These are phyloP conservation scores for Caenorhabditis imperialis DNA, from an alignment of 2,888 invertebrate species.

Conservation along the genomic window DNA sequence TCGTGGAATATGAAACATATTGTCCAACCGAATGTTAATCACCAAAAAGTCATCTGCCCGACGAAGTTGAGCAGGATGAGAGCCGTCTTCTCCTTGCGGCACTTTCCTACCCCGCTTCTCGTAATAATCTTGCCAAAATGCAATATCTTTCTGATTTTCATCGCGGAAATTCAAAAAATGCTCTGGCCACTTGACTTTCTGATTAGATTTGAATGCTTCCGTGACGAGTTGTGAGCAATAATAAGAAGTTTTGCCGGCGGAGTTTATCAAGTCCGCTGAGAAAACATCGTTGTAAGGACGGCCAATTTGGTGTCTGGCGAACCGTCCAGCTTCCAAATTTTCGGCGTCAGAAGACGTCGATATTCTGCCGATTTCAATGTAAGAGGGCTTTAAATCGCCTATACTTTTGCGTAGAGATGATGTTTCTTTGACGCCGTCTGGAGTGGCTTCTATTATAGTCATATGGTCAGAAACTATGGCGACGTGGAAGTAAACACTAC, in stretches of 20 bases:
- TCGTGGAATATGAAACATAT: too few species aligned
- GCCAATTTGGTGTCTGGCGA: slow-evolving; percentile 29
- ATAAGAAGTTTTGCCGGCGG: slow-evolving; percentile 49
- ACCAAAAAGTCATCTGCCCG: slow-evolving; percentile 28
- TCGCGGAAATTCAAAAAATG: slow-evolving; percentile 66
- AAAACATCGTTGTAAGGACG: slow-evolving; percentile 65
- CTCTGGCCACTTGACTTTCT: slow-evolving; percentile 57
- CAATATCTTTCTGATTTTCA: slow-evolving; percentile 51
- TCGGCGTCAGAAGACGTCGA: background rate
- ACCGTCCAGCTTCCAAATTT: slow-evolving; percentile 5
- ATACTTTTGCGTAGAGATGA: slow-evolving; percentile 34
- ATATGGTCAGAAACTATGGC: slow-evolving; percentile 34
- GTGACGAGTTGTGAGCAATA: slow-evolving; percentile 66
- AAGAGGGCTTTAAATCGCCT: slow-evolving; percentile 33
- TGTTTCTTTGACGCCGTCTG: slow-evolving; percentile 45
- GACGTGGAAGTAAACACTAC: slow-evolving; percentile 48
- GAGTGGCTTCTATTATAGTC: slow-evolving; percentile 45
- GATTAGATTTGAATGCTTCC: slow-evolving; percentile 40
- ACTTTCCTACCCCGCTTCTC: slow-evolving; percentile 41
- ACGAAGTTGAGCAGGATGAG: slow-evolving; percentile 58
- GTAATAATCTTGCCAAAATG: slow-evolving; percentile 69
- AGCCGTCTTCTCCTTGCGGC: slow-evolving; percentile 58
- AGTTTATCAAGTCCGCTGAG: slow-evolving; percentile 47
- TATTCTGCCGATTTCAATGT: slow-evolving; percentile 30
- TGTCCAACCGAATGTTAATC: too few species aligned